Evolutionary conservation across 53 echinoderm and acorn worm species (phyloP), one percentile per base, ranked within the genome.

Genomic region (Echinarachnius parma): DNA sequence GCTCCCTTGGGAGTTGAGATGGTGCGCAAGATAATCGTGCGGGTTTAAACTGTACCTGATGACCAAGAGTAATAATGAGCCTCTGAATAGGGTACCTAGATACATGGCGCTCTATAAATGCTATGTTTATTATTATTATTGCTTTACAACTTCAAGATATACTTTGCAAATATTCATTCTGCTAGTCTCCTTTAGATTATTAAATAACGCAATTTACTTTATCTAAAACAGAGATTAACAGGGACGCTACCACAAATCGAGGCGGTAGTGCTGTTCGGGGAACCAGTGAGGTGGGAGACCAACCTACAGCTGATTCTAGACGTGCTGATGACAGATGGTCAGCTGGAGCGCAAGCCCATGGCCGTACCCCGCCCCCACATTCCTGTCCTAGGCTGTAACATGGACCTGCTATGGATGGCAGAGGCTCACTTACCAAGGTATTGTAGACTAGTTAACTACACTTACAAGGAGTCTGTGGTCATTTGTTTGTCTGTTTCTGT

Each of bases 381-480:
- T 44, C 94, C 94, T 13, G 87, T 94, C 9, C 71, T 94, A 22
- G 94, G 90, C 33, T 94, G 94, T 61, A 94, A 94, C 48, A 87
- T 94, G 81, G 94, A 94, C 31, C 81, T 94, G 13, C 63, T 94
- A 58, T 94, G 94, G 94, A 94, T 94, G 94, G 78, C 90, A 21
- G 94, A 94, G 48, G 86, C 94, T 10, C 87, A 78, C 62, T 59
- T 87, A 77, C 94, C 94, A 76, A 90, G 94, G 94, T 94, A 46
- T 36, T 22, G 37, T 27, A 1, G 0, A n/a, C n/a, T n/a, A 21
- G 3, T 2, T 60, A 25, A 53, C 9, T 53, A 19, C 47, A 46
- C 47, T 19, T 16, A 46, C 47, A 46, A 16, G 47, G 47, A 16
- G 23, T 3, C 16, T 53, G 3, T 53, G 23, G 23, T 25, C 53